Conservation (phyloP, 2,888 invertebrate species). For the Nomada ferruginata region DNA sequence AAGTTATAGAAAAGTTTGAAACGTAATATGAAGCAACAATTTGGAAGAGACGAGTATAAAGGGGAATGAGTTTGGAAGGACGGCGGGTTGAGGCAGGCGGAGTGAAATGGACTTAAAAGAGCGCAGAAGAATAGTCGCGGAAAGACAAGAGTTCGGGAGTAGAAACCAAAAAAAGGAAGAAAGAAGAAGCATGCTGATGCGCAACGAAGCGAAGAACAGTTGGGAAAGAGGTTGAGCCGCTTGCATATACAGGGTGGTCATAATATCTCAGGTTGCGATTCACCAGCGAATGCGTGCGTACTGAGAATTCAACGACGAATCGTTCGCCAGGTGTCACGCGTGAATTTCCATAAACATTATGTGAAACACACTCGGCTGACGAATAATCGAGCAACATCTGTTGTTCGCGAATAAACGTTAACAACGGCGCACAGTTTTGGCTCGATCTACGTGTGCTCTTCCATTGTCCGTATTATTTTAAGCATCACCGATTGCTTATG, state of each 20-base stretch:
- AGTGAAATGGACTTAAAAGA: conserved; percentile 15
- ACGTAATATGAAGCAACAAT: conserved; percentile 11
- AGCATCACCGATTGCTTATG: not conserved
- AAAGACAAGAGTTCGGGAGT: conserved; percentile 21
- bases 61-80: not conserved
- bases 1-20: conserved; percentile 1
- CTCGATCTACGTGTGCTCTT: not conserved
- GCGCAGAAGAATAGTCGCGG: conserved; percentile 2
- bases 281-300: not conserved
- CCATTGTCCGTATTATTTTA: not conserved
- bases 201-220: conserved; percentile 13
- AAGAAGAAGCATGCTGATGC: conserved; percentile 20
- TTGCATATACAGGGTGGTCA: not conserved
- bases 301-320: not conserved
- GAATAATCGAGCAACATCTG: not conserved
- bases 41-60: conserved; percentile 8
- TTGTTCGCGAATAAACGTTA: not conserved
- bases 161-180: conserved; percentile 13
- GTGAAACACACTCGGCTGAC: not conserved
- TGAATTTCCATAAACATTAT: not conserved
- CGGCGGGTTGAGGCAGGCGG: not conserved
- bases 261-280: conserved; percentile 4
- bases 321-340: conserved; percentile 2
- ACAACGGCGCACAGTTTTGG: not conserved
- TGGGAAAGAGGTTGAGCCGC: conserved; percentile 7